These are phyloP conservation scores for Archocentrus centrarchus DNA, from an alignment of 2,113 vertebrate genomes.

Conservation along the genomic window DNA sequence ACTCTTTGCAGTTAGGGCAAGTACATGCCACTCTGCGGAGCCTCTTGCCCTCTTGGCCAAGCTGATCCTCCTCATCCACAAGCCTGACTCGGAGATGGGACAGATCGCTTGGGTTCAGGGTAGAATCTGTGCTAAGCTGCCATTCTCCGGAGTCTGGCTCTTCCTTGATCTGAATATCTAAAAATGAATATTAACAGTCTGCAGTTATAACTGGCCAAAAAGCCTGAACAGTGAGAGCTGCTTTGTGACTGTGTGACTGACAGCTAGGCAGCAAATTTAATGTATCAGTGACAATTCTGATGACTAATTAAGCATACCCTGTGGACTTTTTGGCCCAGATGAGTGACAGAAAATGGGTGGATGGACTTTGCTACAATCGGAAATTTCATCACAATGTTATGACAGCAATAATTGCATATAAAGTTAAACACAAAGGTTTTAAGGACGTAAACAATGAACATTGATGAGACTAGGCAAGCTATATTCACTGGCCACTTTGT, in stretches of 20 bases:
- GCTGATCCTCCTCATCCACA: conserved; percentile 95
- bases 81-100: conserved; percentile 94
- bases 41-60: conserved; percentile 94
- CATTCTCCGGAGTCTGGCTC: conserved; percentile 97
- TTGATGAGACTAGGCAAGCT: conserved; percentile 1
- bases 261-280: conserved; percentile 30
- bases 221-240: conserved; percentile 14
- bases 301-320: conserved; percentile 20
- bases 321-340: conserved; percentile 22
- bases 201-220: conserved; percentile 22
- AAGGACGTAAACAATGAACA: conserved; percentile 13
- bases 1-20: conserved; percentile 99
- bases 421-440: conserved; percentile 14
- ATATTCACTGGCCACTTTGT: neutral
- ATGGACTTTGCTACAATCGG: conserved; percentile 22
- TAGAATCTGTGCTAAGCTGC: conserved; percentile 95
- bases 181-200: conserved; percentile 28
- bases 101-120: conserved; percentile 95
- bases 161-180: conserved; percentile 98
- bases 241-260: conserved; percentile 30
- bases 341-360: conserved; percentile 31
- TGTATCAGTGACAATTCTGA: conserved; percentile 26
- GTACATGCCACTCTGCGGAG: conserved; percentile 97
- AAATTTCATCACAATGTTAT: conserved; percentile 40
- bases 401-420: conserved; percentile 13